Base-by-base conservation (phyloP, 2,113 vertebrate genomes). In the Neoarius graeffei region DNA sequence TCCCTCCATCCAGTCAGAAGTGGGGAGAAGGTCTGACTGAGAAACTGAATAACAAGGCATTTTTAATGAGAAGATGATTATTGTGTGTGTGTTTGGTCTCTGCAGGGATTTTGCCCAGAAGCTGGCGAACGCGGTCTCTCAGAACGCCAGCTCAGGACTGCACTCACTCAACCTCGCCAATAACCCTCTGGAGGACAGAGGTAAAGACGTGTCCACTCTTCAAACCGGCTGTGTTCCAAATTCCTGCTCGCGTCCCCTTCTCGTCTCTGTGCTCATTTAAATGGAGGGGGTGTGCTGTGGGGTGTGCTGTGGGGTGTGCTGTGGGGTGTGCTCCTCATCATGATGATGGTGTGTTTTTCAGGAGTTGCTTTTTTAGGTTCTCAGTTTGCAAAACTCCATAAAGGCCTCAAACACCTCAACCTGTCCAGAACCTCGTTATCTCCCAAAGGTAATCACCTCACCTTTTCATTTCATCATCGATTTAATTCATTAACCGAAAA, bases 31-130 rank as follows among this genome's bases (percentile, higher is more conserved):
- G 42, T 4, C 42, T 42, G 42, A 42, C 42, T 42, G 42, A 4
- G 42, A 42, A 42, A 64, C 60, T 64, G 23, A 25, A 64, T 10
- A 25, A 25, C 23, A 25, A 25, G 60, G 0, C 7, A 5, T 64
- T 64, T 25, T 64, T 9, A 25, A 9, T 64, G 7, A 3, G 60
- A 25, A 25, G 1, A 3, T 23, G 60, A 9, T 8, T 2, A 2
- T 62, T 2, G 1, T 60, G 1, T 25, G 23, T 79, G 0, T 54
- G 4, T 54, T 7, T 54, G 52, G 25, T 35, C 11, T 30, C 91
- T 93, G 56, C 92, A 99, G 98, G 87, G 98, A 99, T 94, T 99
- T 99, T 96, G 97, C 97, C 88, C 98, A 99, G 94, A 99, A 99
- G 91, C 94, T 99, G 84, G 96, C 98, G 86, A 93, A 92, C 92